phyloP scores from a whole-genome alignment of 2,797 vertebrate genomes.

The Oreochromis mossambicus region DNA sequence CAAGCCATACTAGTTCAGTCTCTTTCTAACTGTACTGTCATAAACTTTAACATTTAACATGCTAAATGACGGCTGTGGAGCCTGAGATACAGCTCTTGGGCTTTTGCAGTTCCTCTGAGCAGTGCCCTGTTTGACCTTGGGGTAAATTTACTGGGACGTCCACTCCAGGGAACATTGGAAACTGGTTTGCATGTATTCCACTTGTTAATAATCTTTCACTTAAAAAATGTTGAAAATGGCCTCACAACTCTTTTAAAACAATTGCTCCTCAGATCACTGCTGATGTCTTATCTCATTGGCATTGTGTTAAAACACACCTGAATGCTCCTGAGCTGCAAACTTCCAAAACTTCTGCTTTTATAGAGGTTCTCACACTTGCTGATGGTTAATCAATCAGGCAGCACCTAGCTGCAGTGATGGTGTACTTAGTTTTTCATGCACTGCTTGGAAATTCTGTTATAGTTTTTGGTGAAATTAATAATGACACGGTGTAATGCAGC shows the following conservation, averaged over 20 bases:
- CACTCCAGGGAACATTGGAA: neutral
- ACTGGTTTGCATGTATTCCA: neutral
- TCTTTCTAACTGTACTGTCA: neutral
- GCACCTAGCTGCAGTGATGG: rapidly evolving
- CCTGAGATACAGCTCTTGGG: neutral
- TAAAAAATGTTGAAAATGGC: rapidly evolving
- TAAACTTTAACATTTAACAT: neutral
- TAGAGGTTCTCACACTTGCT: neutral
- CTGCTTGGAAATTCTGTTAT: neutral
- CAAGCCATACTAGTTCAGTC: neutral
- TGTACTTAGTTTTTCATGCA: neutral
- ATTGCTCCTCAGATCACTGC: neutral
- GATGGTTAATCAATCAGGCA: neutral
- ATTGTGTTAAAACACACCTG: neutral
- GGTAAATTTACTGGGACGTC: neutral
- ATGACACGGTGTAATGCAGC: neutral
- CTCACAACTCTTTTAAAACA: neutral
- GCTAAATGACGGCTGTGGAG: neutral
- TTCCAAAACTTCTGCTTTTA: neutral
- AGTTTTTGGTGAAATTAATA: neutral
- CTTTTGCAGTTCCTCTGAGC: neutral
- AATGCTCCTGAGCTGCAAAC: neutral
- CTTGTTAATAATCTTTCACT: neutral
- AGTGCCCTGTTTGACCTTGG: neutral
- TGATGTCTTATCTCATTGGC: neutral